Percentiles rank a stretch among this genome's conserved stretches.
Evolutionary conservation across 2,113 vertebrate species (phyloP).

Genomic region (Spea bombifrons): DNA sequence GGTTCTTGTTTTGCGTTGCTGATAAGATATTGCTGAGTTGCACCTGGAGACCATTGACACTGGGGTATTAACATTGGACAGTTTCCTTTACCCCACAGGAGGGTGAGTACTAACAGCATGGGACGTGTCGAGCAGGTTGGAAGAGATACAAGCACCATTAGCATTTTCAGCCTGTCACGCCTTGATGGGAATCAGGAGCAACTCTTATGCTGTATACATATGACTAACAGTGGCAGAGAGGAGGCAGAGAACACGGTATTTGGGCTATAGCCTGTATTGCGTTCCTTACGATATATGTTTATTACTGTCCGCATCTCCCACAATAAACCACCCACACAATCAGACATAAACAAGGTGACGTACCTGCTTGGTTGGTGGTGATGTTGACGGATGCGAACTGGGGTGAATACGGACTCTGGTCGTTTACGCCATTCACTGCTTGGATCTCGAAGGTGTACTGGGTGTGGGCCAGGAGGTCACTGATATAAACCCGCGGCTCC

Average conservation of each 20-base stretch:
- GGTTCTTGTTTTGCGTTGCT: no score
- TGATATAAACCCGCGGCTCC: slow-evolving; percentile 78
- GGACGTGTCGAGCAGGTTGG: background rate
- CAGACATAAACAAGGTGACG: slow-evolving; percentile 50
- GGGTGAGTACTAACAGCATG: background rate
- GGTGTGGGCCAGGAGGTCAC: slow-evolving; percentile 89
- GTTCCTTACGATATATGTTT: no score
- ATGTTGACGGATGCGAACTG: slow-evolving; percentile 89
- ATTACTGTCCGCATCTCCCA: no score
- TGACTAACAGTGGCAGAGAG: background rate
- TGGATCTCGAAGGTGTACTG: slow-evolving; percentile 97
- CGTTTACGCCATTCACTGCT: slow-evolving; percentile 88
- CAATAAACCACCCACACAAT: no score
- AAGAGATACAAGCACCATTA: background rate
- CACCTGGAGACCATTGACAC: no score
- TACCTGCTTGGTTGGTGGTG: slow-evolving; percentile 97
- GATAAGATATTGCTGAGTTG: no score
- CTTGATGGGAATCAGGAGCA: no score
- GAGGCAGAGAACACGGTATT: background rate
- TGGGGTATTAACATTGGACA: no score
- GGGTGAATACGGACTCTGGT: slow-evolving; percentile 89
- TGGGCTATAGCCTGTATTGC: no score
- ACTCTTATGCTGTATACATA: no score
- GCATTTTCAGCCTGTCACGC: background rate
- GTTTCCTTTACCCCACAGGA: background rate